Evolutionary conservation across 2,113 vertebrate species (phyloP).

Genomic region (Helogale parvula): DNA sequence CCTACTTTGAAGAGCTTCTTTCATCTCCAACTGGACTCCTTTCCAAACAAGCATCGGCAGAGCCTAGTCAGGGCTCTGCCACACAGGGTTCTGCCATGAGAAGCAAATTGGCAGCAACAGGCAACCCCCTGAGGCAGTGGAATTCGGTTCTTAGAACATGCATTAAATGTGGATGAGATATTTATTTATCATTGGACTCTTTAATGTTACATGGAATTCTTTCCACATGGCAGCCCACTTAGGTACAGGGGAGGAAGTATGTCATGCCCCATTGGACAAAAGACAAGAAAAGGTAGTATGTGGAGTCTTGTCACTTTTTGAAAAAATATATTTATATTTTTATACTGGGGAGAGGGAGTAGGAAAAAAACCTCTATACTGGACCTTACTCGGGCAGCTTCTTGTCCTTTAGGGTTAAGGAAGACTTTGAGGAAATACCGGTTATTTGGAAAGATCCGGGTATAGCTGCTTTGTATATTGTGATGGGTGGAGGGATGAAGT

Average conservation of each 20-base stretch:
- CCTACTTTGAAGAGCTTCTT: constrained; percentile 83
- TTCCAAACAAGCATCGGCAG: constrained; percentile 79
- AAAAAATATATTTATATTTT: constrained; percentile 69
- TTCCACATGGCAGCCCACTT: constrained; percentile 48
- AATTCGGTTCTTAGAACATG: constrained; percentile 78
- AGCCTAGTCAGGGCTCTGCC: constrained; percentile 71
- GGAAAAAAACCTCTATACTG: constrained; percentile 69
- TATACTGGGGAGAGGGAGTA: constrained; percentile 67
- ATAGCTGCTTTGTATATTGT: constrained; percentile 77
- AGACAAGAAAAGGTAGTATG: not conserved
- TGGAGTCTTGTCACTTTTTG: constrained; percentile 64
- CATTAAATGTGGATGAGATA: constrained; percentile 72
- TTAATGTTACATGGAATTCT: constrained; percentile 78
- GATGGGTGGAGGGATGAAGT: constrained; percentile 70
- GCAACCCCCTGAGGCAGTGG: constrained; percentile 66
- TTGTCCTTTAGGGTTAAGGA: constrained; percentile 75
- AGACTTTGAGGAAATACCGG: constrained; percentile 80
- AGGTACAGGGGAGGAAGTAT: constrained; percentile 40
- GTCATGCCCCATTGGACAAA: constrained; percentile 25
- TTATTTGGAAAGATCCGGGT: constrained; percentile 80
- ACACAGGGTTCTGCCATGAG: constrained; percentile 72
- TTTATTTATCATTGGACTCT: constrained; percentile 73
- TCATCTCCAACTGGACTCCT: constrained; percentile 81
- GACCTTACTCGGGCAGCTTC: constrained; percentile 76
- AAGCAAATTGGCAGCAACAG: constrained; percentile 79